phyloP scores from a whole-genome alignment of 2,113 vertebrate genomes.

The Lepus timidus region DNA sequence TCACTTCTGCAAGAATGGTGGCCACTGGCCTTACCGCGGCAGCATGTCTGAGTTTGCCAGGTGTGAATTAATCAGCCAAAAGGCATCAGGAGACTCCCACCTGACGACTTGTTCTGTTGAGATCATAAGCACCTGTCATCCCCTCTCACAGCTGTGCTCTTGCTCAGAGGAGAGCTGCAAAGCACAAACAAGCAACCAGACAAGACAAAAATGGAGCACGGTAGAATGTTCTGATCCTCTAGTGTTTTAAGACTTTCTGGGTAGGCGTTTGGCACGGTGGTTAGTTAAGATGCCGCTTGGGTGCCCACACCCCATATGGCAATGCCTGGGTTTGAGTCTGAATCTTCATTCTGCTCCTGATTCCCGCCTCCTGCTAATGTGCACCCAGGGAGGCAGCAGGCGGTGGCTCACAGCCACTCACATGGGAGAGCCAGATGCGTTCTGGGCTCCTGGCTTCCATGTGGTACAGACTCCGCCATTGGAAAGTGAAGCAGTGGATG shows the following conservation, averaged over 20 bases:
- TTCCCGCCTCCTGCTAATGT: too few species aligned
- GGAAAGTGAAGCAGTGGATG: too few species aligned
- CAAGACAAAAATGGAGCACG: not conserved
- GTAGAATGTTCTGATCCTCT: not conserved
- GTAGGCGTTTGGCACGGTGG: too few species aligned
- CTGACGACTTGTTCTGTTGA: not conserved
- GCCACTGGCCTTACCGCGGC: not conserved
- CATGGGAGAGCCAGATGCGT: too few species aligned
- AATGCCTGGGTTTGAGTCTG: too few species aligned
- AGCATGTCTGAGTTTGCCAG: not conserved
- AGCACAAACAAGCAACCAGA: not conserved
- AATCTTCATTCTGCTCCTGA: too few species aligned
- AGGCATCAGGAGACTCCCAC: not conserved
- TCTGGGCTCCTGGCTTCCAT: too few species aligned
- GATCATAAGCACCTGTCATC: not conserved
- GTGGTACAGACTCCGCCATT: too few species aligned
- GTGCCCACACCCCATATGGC: too few species aligned
- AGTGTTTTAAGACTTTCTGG: not conserved
- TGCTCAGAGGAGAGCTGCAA: not conserved
- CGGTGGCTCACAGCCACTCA: too few species aligned
- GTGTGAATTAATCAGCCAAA: constrained; percentile 1
- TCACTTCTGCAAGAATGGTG: not conserved
- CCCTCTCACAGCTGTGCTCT: not conserved
- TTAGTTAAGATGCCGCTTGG: too few species aligned
- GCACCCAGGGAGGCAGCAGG: too few species aligned